Percentiles rank a stretch among this genome's conserved stretches.
phyloP scores from a whole-genome alignment of 1,140 invertebrate species.

The Microplitis mediator region DNA sequence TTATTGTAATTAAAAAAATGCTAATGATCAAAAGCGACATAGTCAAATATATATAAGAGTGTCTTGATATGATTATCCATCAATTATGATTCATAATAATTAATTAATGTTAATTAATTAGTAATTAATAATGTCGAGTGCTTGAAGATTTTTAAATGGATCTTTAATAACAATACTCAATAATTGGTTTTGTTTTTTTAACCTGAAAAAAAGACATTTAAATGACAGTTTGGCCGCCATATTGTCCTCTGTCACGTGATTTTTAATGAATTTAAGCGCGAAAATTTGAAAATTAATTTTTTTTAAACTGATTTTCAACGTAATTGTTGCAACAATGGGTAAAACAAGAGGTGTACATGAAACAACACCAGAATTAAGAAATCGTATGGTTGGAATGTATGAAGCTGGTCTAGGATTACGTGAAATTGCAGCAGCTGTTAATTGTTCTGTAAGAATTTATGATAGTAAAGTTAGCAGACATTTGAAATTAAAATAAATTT shows the following conservation, averaged over 20 bases:
- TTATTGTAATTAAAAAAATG: neutral
- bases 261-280: constrained; percentile 40
- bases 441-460: constrained; percentile 52
- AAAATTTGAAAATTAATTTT: constrained; percentile 25
- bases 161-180: constrained; percentile 6
- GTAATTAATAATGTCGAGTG: neutral
- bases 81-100: no score
- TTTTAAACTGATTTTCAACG: neutral
- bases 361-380: constrained; percentile 58
- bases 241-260: constrained; percentile 44
- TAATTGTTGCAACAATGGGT: constrained; percentile 44
- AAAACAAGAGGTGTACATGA: constrained; percentile 60
- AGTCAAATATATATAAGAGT: no score
- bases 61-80: no score
- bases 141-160: neutral
- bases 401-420: constrained; percentile 56
- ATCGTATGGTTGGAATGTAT: constrained; percentile 61
- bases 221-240: constrained; percentile 30
- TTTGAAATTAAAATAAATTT: no score
- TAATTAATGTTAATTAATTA: no score
- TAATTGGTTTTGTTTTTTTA: constrained; percentile 14
- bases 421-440: constrained; percentile 57
- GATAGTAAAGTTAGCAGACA: neutral
- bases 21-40: neutral
- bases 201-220: constrained; percentile 31